These are phyloP conservation scores for Vimba vimba DNA, from an alignment of 2,113 vertebrate genomes.

Conservation along the genomic window DNA sequence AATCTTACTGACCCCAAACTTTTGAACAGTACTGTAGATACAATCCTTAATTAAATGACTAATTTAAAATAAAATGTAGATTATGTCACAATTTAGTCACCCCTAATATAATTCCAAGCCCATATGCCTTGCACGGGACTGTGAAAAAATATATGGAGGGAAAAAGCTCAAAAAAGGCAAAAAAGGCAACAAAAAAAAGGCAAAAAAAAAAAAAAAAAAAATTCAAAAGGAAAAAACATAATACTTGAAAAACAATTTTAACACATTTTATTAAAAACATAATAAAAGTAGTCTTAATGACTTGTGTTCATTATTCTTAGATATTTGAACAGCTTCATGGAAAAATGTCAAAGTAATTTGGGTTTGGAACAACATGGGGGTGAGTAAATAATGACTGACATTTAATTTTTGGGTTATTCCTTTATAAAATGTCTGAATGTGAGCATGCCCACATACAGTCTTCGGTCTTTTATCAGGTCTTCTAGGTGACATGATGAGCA, in stretches of 20 bases:
- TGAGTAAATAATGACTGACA: background rate
- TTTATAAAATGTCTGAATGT: slow-evolving; percentile 30
- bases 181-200: too few species aligned
- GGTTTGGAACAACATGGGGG: background rate
- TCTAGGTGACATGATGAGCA: slow-evolving; percentile 48
- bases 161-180: background rate
- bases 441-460: slow-evolving; percentile 11
- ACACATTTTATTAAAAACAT: background rate
- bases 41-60: background rate
- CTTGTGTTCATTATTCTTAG: background rate
- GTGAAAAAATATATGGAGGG: too few species aligned
- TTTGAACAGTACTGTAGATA: background rate
- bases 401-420: background rate
- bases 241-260: too few species aligned
- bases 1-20: too few species aligned
- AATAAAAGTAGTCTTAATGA: background rate
- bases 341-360: background rate
- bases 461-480: slow-evolving; percentile 43
- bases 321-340: background rate
- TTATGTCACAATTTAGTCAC: background rate
- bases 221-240: background rate
- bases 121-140: background rate
- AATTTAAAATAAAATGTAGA: background rate
- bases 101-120: background rate
- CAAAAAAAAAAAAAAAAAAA: background rate